Evolutionary conservation across 2,888 invertebrate species (phyloP).

Genomic region (Himalopsyche japonica): DNA sequence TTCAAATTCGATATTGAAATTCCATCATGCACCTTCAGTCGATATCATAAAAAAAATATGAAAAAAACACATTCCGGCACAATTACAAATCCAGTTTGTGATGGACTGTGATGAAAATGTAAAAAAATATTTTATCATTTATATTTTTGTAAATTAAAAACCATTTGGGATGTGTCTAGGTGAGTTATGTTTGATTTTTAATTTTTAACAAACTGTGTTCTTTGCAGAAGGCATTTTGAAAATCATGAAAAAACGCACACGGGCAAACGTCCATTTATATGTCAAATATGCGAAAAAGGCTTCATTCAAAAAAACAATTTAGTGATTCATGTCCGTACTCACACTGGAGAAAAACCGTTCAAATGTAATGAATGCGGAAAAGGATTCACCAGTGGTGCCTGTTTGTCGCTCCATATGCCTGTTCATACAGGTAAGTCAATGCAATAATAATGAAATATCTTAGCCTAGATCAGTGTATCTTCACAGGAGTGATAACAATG

Average conservation of each 20-base stretch:
- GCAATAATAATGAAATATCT: background rate
- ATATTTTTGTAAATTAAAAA: too few relatives aligned
- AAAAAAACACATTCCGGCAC: too few relatives aligned
- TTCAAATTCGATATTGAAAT: too few relatives aligned
- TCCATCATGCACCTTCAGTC: too few relatives aligned
- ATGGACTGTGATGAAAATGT: too few relatives aligned
- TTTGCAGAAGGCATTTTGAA: conserved; percentile 36
- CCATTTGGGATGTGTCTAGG: too few relatives aligned
- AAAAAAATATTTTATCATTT: too few relatives aligned
- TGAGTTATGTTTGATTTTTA: background rate
- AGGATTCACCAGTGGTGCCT: conserved; percentile 38
- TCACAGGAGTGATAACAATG: too few relatives aligned
- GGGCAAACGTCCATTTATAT: conserved; percentile 35
- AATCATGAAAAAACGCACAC: conserved; percentile 37
- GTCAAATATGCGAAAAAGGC: conserved; percentile 37
- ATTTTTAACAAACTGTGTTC: background rate
- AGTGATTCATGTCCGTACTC: conserved; percentile 30
- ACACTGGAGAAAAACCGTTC: conserved; percentile 38
- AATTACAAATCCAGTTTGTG: too few relatives aligned
- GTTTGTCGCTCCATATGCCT: conserved; percentile 36
- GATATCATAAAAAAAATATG: too few relatives aligned
- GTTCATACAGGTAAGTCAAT: conserved; percentile 31
- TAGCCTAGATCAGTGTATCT: too few relatives aligned
- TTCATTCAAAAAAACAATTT: conserved; percentile 38
- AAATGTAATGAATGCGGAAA: conserved; percentile 36